Percentiles rank a stretch among this genome's conserved stretches.
These are phyloP conservation scores for Bombus pyrosoma DNA, from an alignment of 1,140 invertebrate genomes.

Conservation along the genomic window DNA sequence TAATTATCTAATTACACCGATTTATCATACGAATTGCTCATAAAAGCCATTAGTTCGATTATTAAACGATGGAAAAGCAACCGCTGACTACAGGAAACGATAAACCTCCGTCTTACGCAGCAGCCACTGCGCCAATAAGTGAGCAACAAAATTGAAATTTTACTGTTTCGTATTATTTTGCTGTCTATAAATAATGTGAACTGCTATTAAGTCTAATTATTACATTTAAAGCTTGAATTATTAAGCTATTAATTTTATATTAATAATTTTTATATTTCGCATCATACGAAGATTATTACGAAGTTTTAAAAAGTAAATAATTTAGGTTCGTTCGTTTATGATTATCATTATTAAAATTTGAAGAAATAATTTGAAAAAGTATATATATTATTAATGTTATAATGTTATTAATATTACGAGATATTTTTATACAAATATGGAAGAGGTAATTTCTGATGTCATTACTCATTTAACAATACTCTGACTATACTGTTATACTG, in stretches of 20 bases:
- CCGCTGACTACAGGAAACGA: conserved; percentile 62
- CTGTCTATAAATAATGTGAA: neutral
- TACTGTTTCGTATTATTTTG: neutral
- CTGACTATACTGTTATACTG: too few species aligned
- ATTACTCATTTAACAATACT: neutral
- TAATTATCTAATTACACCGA: conserved; percentile 11
- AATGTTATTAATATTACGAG: neutral
- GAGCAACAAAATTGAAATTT: conserved; percentile 12
- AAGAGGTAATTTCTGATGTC: neutral
- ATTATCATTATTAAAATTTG: neutral
- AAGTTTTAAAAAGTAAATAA: neutral
- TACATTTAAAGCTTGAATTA: neutral
- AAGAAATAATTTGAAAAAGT: too few species aligned
- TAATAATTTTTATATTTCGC: neutral
- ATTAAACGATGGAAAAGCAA: conserved; percentile 62
- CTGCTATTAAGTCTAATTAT: neutral
- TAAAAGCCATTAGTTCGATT: conserved; percentile 7
- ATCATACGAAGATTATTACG: neutral
- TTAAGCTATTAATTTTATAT: too few species aligned
- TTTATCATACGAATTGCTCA: neutral
- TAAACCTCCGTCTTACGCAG: conserved; percentile 67
- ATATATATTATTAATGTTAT: neutral
- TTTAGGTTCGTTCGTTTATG: neutral
- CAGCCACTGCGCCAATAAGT: conserved; percentile 61
- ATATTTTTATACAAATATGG: neutral